Evolutionary conservation across 2,113 vertebrate genomes (phyloP).

Genomic region (Cyanoderma ruficeps): DNA sequence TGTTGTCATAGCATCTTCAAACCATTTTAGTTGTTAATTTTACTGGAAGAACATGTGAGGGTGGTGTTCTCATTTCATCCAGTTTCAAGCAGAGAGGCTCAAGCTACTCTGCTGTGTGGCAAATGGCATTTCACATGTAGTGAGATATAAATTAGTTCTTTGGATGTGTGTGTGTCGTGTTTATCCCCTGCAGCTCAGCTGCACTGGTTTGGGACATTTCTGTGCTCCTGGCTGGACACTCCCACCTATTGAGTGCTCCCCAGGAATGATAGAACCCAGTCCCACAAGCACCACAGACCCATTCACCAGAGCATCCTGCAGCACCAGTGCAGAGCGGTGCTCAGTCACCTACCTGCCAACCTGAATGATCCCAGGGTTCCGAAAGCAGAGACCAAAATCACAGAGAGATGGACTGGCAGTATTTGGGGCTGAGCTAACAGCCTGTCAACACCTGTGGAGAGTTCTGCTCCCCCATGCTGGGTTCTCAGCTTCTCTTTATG

Average conservation of each 20-base stretch:
- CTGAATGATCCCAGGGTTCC: not conserved
- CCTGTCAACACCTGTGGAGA: not conserved
- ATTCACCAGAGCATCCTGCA: not conserved
- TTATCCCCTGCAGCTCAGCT: not conserved
- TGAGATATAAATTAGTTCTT: not conserved
- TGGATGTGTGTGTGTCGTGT: no score
- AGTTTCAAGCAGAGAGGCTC: not conserved
- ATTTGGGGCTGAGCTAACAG: not conserved
- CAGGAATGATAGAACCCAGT: not conserved
- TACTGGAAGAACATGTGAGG: not conserved
- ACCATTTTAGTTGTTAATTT: not conserved
- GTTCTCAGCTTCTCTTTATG: not conserved
- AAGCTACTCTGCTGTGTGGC: not conserved
- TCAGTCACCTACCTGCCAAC: not conserved
- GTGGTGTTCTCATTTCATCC: not conserved
- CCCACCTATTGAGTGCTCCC: accelerated
- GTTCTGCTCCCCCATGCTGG: not conserved
- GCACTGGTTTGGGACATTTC: not conserved
- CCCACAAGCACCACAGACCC: not conserved
- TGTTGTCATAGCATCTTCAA: not conserved
- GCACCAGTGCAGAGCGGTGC: not conserved
- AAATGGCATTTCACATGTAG: not conserved
- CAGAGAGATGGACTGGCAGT: not conserved
- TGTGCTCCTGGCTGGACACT: not conserved
- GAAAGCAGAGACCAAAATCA: not conserved